phyloP scores from a whole-genome alignment of 2,113 vertebrate genomes.

The Aegithalos caudatus region DNA sequence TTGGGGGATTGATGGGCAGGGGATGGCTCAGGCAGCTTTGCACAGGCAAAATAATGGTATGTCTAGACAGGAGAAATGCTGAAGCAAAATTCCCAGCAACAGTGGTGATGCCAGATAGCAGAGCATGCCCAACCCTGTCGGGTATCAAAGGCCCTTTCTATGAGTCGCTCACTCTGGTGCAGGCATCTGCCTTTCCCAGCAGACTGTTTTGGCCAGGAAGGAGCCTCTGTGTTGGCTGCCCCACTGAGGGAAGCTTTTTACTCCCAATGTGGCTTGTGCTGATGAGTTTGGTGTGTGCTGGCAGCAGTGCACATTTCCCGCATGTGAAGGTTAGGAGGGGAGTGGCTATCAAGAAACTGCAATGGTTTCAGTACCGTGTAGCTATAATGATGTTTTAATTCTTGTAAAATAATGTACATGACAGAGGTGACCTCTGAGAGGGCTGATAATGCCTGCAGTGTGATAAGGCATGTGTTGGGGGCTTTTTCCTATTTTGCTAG shows the following conservation, averaged over 20 bases:
- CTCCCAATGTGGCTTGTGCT: background rate
- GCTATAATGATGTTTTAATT: background rate
- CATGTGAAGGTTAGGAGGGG: background rate
- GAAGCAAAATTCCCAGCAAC: conserved; percentile 3
- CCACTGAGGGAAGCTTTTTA: background rate
- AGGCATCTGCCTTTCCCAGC: background rate
- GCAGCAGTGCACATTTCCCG: background rate
- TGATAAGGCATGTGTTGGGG: background rate
- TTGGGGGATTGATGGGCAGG: background rate
- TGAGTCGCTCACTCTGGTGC: fast-evolving
- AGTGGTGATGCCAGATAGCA: background rate
- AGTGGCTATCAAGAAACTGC: background rate
- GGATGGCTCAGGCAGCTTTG: background rate
- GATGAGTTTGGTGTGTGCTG: background rate
- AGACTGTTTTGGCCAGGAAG: background rate
- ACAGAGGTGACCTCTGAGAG: background rate
- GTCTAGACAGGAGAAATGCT: conserved; percentile 48
- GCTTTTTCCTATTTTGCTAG: background rate
- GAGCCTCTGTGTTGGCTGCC: background rate
- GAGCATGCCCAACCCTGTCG: background rate
- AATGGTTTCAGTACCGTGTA: background rate
- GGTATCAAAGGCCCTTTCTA: background rate
- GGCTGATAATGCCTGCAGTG: background rate
- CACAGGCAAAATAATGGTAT: background rate
- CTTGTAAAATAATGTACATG: background rate